Percentiles rank a stretch among this genome's conserved stretches.
phyloP scores from a whole-genome alignment of 2,797 vertebrate genomes.

The Melanotaenia trifasciata region DNA sequence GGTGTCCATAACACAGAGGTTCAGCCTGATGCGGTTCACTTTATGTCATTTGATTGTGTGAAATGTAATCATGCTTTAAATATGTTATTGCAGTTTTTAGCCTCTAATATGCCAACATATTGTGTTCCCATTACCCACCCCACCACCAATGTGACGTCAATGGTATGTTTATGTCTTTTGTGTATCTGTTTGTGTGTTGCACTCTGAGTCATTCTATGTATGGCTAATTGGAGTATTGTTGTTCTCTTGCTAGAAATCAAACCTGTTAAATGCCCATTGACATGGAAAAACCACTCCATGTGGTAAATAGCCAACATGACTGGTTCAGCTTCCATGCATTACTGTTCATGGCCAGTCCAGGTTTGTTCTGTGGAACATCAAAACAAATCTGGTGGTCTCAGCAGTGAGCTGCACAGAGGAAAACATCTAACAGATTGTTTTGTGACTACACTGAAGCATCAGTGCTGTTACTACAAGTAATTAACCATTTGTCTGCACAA shows the following conservation, averaged over 20 bases:
- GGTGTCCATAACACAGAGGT: not conserved
- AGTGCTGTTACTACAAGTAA: constrained; percentile 27
- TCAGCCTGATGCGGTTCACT: not conserved
- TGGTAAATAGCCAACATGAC: constrained; percentile 34
- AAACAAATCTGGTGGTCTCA: constrained; percentile 3
- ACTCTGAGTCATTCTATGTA: not conserved
- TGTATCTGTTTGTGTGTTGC: not conserved
- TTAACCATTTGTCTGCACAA: not conserved
- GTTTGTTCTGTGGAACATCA: constrained; percentile 16
- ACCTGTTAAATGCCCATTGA: constrained; percentile 10
- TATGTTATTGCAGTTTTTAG: too few relatives aligned
- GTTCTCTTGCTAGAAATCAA: constrained; percentile 32
- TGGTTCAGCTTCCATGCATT: constrained; percentile 34
- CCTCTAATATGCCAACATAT: too few relatives aligned
- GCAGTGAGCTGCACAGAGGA: constrained; percentile 24
- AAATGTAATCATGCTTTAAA: not conserved
- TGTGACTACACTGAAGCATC: constrained; percentile 33
- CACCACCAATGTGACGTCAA: too few relatives aligned
- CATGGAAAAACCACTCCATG: constrained; percentile 16
- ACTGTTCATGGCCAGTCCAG: constrained; percentile 46
- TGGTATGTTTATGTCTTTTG: too few relatives aligned
- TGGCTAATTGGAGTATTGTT: constrained; percentile 12
- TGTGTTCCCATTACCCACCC: too few relatives aligned
- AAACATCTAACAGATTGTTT: constrained; percentile 5
- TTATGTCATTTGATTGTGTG: not conserved